Evolutionary conservation across 1,140 invertebrate species (phyloP), one percentile per base, ranked within the genome.

Genomic region (Drosophila parvula): DNA sequence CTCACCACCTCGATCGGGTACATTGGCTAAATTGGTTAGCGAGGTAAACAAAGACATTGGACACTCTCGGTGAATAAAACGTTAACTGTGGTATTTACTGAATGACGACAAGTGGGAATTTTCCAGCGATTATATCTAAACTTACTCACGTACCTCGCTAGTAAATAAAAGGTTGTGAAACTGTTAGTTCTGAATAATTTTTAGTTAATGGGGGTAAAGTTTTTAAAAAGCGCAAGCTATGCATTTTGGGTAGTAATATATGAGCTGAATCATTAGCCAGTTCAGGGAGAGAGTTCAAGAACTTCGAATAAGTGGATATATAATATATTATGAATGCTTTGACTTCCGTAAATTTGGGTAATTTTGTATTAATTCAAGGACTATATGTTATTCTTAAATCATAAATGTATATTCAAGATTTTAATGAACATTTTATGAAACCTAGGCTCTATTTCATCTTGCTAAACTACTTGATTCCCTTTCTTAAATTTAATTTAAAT

Each of bases 61-160:
- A 10, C 9, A 14, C 12, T 30, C 9, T n/a, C 0, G 18, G 16
- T 61, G 38, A 38, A 38, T 43, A 27, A 32, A 60, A 27, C 22
- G 3, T 18, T 11, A 34, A 38, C 28, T 59, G 10, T 27, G 43
- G 4, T 60, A 16, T 57, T 62, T 56, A n/a, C 36, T 30, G 2
- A 58, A 18, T 58, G 12, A 12, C 14, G 10, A 32, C 11, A 8
- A 43, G 40, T 60, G 56, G 61, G 56, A 43, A 63, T 32, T 43
- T 60, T 59, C 28, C 9, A 18, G 22, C 1, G 28, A 59, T 4
- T 22, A 14, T 22, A n/a, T n/a, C 4, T 22, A 22, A 28, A 38
- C 14, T 14, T 3, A 40, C 2, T 32, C 11, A 11, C 14, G 12
- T 14, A 18, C 9, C n/a, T 22, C 8, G 16, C 18, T 22, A 10